phyloP scores from a whole-genome alignment of 2,888 invertebrate genomes.

The Acanthococcus lagerstroemiae region DNA sequence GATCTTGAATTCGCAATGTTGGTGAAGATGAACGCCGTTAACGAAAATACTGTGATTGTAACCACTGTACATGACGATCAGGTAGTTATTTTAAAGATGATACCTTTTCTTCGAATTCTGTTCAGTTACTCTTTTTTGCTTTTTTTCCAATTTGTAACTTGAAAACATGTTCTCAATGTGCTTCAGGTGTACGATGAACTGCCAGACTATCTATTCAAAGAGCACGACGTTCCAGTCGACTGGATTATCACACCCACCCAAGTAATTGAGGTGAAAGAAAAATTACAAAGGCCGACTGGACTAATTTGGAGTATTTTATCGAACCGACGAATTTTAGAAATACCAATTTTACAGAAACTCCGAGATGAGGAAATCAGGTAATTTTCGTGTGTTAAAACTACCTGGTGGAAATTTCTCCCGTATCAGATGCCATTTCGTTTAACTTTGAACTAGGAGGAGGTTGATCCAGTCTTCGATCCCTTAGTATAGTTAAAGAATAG shows the following conservation, averaged over 20 bases:
- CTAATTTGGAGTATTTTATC: slow-evolving; percentile 71
- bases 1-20: slow-evolving; percentile 77
- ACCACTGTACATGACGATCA: slow-evolving; percentile 79
- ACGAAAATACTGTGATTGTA: slow-evolving; percentile 60
- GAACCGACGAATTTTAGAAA: slow-evolving; percentile 56
- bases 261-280: slow-evolving; percentile 53
- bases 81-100: slow-evolving; percentile 43
- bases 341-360: slow-evolving; percentile 62
- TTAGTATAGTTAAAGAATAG: no score
- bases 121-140: no score
- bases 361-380: slow-evolving; percentile 54
- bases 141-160: no score
- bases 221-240: slow-evolving; percentile 75
- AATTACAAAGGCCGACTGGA: slow-evolving; percentile 56
- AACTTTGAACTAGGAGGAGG: not conserved
- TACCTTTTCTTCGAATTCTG: no score
- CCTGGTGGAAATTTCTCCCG: no score
- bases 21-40: slow-evolving; percentile 64
- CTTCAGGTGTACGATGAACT: slow-evolving; percentile 59
- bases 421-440: no score
- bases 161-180: no score
- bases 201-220: slow-evolving; percentile 61
- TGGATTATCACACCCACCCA: slow-evolving; percentile 75
- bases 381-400: no score
- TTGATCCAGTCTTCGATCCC: no score